phyloP scores from a whole-genome alignment of 2,113 vertebrate species.

The Balaeniceps rex region DNA sequence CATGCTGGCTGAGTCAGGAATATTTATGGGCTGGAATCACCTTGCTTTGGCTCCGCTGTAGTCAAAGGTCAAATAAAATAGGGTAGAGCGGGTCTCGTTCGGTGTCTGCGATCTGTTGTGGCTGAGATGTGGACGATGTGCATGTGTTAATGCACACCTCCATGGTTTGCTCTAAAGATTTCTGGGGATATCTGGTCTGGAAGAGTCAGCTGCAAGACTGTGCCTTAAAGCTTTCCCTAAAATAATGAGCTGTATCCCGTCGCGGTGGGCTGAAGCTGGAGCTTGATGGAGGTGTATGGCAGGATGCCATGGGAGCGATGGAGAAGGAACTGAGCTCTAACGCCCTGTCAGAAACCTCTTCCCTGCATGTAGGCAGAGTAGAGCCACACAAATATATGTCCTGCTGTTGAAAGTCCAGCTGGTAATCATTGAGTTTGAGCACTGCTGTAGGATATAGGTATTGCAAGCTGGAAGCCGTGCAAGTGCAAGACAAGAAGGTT shows the following conservation, averaged over 20 bases:
- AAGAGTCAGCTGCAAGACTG: not conserved
- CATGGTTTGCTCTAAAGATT: not conserved
- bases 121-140: not conserved
- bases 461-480: not conserved
- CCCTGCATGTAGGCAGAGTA: not conserved
- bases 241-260: not conserved
- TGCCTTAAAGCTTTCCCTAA: not conserved
- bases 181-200: not conserved
- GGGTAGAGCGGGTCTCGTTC: not conserved
- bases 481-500: not conserved
- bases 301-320: not conserved
- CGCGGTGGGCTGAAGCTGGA: not conserved
- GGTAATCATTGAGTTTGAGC: not conserved
- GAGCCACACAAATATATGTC: not conserved
- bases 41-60: rapidly evolving
- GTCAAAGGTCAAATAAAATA: not conserved
- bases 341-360: not conserved
- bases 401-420: not conserved
- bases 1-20: not conserved
- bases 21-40: not conserved
- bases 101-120: not conserved
- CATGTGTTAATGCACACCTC: not conserved
- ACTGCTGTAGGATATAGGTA: not conserved
- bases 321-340: not conserved
- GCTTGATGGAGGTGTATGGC: not conserved